A percentile compares a stretch with the other conserved stretches of the same genome.
These are phyloP conservation scores for Phaenicophaeus curvirostris DNA, from an alignment of 2,797 vertebrate genomes.

Conservation along the genomic window DNA sequence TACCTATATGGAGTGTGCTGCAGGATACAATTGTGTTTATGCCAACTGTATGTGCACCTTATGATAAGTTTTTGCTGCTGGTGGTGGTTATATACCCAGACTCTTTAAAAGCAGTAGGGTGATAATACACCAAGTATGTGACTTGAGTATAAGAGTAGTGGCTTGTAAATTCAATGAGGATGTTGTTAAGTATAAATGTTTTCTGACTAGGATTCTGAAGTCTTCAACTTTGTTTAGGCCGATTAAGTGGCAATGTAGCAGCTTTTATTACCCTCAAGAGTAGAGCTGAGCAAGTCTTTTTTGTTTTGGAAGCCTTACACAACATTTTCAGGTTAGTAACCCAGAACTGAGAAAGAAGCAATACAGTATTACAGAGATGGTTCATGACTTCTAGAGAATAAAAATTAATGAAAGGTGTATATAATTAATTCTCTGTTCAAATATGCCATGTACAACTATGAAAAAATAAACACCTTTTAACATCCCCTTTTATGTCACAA, in stretches of 20 bases:
- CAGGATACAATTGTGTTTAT: background rate
- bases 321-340: background rate
- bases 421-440: background rate
- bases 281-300: background rate
- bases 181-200: background rate
- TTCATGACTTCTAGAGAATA: background rate
- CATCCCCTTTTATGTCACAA: background rate
- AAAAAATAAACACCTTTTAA: background rate
- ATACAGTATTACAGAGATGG: background rate
- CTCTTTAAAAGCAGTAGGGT: background rate
- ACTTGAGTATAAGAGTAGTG: background rate
- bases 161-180: background rate
- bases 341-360: background rate
- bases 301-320: background rate
- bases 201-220: background rate
- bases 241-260: background rate
- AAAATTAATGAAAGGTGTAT: background rate
- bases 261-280: background rate
- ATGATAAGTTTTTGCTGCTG: background rate
- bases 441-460: background rate
- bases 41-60: background rate
- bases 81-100: background rate
- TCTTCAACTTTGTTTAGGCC: background rate
- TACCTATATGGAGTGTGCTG: background rate
- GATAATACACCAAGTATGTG: background rate